These are phyloP conservation scores for Portunus trituberculatus DNA, from an alignment of 1,140 invertebrate genomes.

Conservation along the genomic window DNA sequence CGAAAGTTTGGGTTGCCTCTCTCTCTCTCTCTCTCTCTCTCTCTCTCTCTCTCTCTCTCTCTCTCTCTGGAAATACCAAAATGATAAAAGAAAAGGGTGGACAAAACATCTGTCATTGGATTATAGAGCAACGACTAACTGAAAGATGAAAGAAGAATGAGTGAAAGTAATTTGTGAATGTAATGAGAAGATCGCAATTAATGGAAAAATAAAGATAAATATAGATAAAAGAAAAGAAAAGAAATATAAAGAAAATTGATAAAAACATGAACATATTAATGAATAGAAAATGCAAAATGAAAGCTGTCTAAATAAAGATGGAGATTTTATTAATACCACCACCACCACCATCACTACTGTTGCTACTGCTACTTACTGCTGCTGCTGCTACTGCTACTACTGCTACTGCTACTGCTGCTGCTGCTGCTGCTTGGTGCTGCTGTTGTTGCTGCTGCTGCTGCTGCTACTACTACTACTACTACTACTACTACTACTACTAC, in stretches of 20 bases:
- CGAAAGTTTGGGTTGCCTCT: neutral
- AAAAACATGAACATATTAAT: neutral
- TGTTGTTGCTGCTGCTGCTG: no score
- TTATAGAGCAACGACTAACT: neutral
- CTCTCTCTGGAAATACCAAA: neutral
- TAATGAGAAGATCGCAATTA: neutral
- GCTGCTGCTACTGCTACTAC: no score
- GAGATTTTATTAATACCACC: neutral
- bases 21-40: constrained; percentile 30
- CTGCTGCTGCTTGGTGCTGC: no score
- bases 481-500: no score
- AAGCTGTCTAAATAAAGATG: neutral
- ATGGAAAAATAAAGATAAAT: neutral
- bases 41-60: neutral
- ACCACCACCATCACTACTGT: neutral
- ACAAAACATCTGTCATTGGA: no score
- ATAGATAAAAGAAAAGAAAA: neutral
- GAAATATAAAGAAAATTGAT: neutral
- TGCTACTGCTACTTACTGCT: no score
- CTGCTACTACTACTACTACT: no score
- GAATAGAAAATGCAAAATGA: neutral
- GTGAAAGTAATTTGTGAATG: neutral
- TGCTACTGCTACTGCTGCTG: no score
- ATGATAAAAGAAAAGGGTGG: no score
- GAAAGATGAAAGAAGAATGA: neutral